Percentiles rank a stretch among this genome's conserved stretches.
These are phyloP conservation scores for Perithous albicinctus DNA, from an alignment of 2,888 invertebrate genomes.

Conservation along the genomic window DNA sequence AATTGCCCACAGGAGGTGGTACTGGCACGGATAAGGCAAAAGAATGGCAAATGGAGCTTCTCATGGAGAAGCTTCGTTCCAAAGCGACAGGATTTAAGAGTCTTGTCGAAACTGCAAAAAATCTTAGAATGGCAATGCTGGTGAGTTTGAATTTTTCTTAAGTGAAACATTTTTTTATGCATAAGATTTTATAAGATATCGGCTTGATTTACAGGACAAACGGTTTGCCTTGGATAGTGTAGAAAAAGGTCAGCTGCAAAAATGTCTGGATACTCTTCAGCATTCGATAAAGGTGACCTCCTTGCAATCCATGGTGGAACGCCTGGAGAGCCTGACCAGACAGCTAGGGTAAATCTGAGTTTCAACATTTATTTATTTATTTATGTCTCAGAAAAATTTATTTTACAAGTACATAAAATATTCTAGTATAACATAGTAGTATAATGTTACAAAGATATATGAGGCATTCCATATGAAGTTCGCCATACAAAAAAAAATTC, in stretches of 20 bases:
- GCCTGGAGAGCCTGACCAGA: constrained; percentile 95
- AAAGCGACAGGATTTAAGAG: constrained; percentile 93
- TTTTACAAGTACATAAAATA: no score
- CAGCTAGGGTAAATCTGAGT: constrained; percentile 90
- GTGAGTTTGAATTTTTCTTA: constrained; percentile 85
- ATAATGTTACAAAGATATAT: no score
- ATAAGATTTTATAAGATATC: neutral
- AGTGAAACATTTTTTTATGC: neutral
- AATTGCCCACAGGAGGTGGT: constrained; percentile 73
- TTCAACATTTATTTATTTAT: no score
- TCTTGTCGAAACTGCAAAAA: constrained; percentile 94
- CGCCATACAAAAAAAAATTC: no score
- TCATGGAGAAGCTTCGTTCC: constrained; percentile 96
- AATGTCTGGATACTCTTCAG: constrained; percentile 96
- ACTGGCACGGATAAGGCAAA: constrained; percentile 87
- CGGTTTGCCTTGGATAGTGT: constrained; percentile 94
- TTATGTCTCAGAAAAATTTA: no score
- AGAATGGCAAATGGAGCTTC: constrained; percentile 93
- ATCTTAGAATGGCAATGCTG: constrained; percentile 93
- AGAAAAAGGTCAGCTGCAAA: constrained; percentile 94
- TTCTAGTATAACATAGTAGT: no score
- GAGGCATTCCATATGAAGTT: no score
- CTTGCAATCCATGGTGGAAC: constrained; percentile 95
- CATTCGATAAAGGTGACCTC: constrained; percentile 97
- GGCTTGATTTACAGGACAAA: constrained; percentile 89